phyloP scores from a whole-genome alignment of 2,797 vertebrate species.

The Diplodus puntazzo region DNA sequence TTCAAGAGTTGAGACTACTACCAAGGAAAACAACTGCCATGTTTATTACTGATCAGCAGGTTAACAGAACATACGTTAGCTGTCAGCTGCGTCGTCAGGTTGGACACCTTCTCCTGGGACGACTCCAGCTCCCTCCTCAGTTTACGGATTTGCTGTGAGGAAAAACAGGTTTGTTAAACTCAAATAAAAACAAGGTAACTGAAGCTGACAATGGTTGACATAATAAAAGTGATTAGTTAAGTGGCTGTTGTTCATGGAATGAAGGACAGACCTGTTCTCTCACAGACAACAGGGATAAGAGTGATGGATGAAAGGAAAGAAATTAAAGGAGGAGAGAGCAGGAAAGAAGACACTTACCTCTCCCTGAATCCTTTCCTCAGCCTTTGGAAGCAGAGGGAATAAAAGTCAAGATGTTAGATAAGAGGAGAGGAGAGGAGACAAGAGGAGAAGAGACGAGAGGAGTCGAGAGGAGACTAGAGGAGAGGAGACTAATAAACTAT shows the following conservation, averaged over 20 bases:
- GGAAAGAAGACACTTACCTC: constrained; percentile 71
- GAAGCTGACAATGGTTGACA: constrained; percentile 3
- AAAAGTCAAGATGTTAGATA: constrained; percentile 70
- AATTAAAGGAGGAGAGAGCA: constrained; percentile 44
- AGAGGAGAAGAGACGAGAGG: constrained; percentile 28
- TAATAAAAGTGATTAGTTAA: neutral
- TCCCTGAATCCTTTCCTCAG: constrained; percentile 85
- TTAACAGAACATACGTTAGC: constrained; percentile 89
- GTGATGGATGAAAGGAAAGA: constrained; percentile 47
- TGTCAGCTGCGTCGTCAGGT: constrained; percentile 92
- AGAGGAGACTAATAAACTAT: constrained; percentile 10
- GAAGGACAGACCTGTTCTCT: constrained; percentile 31
- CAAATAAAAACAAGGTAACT: neutral
- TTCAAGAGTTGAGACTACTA: neutral
- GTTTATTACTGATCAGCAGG: neutral
- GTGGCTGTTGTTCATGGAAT: constrained; percentile 39
- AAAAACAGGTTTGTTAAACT: constrained; percentile 22
- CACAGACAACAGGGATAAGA: constrained; percentile 36
- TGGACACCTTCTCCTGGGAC: constrained; percentile 97
- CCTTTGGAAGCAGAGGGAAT: constrained; percentile 70
- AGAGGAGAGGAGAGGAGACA: constrained; percentile 31
- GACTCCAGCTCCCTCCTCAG: constrained; percentile 95
- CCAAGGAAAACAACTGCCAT: neutral
- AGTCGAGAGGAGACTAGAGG: neutral
- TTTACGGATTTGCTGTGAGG: constrained; percentile 94